Evolutionary conservation across 2,797 vertebrate genomes (phyloP).

Genomic region (Betta splendens): DNA sequence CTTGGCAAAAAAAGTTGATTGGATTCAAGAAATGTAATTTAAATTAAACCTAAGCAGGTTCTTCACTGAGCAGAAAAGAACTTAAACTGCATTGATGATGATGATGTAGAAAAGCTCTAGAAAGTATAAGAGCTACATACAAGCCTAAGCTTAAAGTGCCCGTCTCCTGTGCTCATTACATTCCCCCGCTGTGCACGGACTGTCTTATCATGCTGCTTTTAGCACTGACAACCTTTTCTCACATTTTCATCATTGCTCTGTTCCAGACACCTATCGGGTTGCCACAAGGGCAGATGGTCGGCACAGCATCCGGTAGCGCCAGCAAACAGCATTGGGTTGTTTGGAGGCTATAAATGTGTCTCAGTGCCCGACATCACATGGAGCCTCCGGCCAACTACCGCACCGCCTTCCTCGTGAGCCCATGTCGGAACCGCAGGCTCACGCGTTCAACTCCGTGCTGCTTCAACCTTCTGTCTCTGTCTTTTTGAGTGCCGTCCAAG

Average conservation of each 20-base stretch:
- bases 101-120: not conserved
- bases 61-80: not conserved
- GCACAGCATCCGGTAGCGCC: slow-evolving; percentile 42
- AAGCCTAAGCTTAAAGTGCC: not conserved
- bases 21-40: slow-evolving; percentile 19
- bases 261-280: slow-evolving; percentile 63
- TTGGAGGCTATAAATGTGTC: slow-evolving; percentile 53
- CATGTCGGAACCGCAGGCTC: slow-evolving; percentile 40
- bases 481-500: slow-evolving; percentile 45
- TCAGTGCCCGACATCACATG: slow-evolving; percentile 4
- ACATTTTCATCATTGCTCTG: slow-evolving; percentile 20
- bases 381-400: slow-evolving; percentile 22
- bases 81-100: not conserved
- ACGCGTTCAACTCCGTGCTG: slow-evolving; percentile 30
- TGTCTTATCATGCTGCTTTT: slow-evolving; percentile 24
- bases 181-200: slow-evolving; percentile 20
- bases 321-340: slow-evolving; percentile 12
- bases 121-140: not conserved
- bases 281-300: slow-evolving; percentile 69
- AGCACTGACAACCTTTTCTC: slow-evolving; percentile 18
- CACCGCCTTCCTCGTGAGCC: slow-evolving; percentile 18
- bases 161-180: slow-evolving; percentile 23
- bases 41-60: slow-evolving; percentile 6
- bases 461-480: slow-evolving; percentile 56
- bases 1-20: not conserved